phyloP scores from a whole-genome alignment of 2,797 vertebrate genomes.

The Etheostoma perlongum region DNA sequence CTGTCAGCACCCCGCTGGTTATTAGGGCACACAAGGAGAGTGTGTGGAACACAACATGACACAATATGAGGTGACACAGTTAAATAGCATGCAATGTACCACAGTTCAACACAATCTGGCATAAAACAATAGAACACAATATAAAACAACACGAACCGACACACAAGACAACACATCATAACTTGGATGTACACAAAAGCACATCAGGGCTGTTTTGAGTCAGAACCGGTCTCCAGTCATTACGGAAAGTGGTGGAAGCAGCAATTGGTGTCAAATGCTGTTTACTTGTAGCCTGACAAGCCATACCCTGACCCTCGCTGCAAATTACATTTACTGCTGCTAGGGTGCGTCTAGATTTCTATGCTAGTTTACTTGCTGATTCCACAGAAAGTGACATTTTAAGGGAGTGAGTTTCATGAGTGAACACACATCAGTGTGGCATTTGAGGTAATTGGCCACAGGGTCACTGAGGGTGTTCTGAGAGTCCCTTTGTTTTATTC shows the following conservation, averaged over 20 bases:
- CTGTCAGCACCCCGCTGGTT: conserved; percentile 61
- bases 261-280: conserved; percentile 68
- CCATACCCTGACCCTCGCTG: too few relatives aligned
- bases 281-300: conserved; percentile 48
- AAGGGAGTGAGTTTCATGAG: conserved; percentile 55
- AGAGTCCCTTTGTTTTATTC: conserved; percentile 62
- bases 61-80: conserved; percentile 4
- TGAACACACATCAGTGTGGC: conserved; percentile 66
- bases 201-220: conserved; percentile 23
- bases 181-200: conserved; percentile 11
- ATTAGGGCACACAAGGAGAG: conserved; percentile 28
- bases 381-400: conserved; percentile 71
- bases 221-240: conserved; percentile 51
- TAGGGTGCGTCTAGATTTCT: too few relatives aligned
- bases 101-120: conserved; percentile 19
- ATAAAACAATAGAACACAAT: conserved; percentile 18
- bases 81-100: not conserved
- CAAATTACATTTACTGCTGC: too few relatives aligned
- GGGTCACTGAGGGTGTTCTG: conserved; percentile 36
- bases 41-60: conserved; percentile 15
- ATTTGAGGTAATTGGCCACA: conserved; percentile 76
- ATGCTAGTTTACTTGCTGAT: conserved; percentile 62
- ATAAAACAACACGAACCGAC: conserved; percentile 2
- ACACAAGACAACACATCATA: conserved; percentile 4
- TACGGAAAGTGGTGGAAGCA: conserved; percentile 57